These are phyloP conservation scores for Metellina segmentata DNA, from an alignment of 2,888 invertebrate species.

Conservation along the genomic window DNA sequence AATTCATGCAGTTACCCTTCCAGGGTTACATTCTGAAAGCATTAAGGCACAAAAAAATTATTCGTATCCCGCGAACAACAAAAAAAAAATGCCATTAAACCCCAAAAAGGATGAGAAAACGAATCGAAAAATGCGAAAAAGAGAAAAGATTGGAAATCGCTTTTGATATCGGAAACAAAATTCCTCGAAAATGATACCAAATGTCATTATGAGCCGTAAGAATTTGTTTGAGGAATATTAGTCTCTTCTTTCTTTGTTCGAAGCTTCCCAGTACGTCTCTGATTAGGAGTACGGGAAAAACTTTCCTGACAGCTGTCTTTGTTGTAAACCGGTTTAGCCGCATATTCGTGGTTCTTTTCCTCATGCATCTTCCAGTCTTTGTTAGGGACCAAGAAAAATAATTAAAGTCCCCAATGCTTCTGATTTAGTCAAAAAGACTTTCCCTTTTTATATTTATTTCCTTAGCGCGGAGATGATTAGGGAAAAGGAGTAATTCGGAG, in stretches of 20 bases:
- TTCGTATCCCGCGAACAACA: not conserved
- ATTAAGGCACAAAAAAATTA: not conserved
- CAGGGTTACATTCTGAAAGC: not conserved
- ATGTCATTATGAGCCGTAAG: conserved; percentile 36
- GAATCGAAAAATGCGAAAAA: not conserved
- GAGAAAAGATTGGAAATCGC: conserved; percentile 28
- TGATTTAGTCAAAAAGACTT: conserved; percentile 24
- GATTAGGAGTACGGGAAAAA: conserved; percentile 52
- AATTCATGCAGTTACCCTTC: conserved; percentile 6
- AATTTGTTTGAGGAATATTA: conserved; percentile 42
- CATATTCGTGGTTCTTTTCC: conserved; percentile 13
- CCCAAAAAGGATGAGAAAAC: not conserved
- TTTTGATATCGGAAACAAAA: conserved; percentile 50
- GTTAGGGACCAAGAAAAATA: conserved; percentile 23
- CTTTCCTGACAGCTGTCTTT: conserved; percentile 44
- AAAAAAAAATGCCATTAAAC: not conserved
- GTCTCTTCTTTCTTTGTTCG: conserved; percentile 51
- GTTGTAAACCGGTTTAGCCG: conserved; percentile 22
- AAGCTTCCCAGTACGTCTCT: not conserved
- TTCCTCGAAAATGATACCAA: conserved; percentile 52
- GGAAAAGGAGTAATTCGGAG: not conserved
- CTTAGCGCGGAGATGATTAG: not conserved
- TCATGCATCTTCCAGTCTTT: conserved; percentile 17
- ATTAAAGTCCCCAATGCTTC: conserved; percentile 26
- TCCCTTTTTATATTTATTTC: conserved; percentile 9